Conservation (phyloP, 2,113 vertebrate species). For the Elachura formosa region DNA sequence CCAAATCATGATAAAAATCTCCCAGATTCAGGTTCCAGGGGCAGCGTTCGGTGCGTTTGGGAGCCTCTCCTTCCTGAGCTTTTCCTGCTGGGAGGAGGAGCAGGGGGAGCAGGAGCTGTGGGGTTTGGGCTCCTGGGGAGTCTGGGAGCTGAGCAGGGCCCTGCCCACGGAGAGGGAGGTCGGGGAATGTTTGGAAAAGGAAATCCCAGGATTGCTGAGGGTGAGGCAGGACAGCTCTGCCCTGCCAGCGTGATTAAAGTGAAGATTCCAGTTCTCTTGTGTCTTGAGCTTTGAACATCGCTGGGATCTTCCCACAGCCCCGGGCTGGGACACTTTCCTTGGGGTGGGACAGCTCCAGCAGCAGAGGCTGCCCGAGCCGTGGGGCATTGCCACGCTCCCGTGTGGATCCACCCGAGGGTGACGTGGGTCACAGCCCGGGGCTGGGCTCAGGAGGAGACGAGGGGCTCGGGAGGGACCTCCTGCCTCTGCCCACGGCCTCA, state of each 20-base stretch:
- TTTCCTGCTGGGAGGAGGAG: background rate
- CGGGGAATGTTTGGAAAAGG: background rate
- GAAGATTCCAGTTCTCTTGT: background rate
- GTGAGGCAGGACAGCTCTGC: background rate
- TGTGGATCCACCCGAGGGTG: background rate
- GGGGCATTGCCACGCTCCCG: background rate
- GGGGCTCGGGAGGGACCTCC: fast-evolving
- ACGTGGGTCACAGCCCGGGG: background rate
- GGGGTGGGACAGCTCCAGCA: background rate
- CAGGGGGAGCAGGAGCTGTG: background rate
- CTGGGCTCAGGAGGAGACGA: background rate
- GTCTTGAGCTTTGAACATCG: background rate
- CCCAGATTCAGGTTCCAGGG: background rate
- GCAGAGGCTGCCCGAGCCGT: background rate
- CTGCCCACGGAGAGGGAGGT: background rate
- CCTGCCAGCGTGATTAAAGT: background rate
- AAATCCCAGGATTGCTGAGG: background rate
- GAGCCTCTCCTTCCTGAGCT: background rate
- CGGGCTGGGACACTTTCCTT: fast-evolving
- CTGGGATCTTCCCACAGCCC: background rate
- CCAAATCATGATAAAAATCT: background rate
- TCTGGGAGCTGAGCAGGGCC: background rate
- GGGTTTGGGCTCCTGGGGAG: background rate
- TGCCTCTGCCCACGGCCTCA: background rate
- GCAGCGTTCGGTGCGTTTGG: background rate